These are phyloP conservation scores for Sipha flava DNA, from an alignment of 1,140 invertebrate species.

Conservation along the genomic window DNA sequence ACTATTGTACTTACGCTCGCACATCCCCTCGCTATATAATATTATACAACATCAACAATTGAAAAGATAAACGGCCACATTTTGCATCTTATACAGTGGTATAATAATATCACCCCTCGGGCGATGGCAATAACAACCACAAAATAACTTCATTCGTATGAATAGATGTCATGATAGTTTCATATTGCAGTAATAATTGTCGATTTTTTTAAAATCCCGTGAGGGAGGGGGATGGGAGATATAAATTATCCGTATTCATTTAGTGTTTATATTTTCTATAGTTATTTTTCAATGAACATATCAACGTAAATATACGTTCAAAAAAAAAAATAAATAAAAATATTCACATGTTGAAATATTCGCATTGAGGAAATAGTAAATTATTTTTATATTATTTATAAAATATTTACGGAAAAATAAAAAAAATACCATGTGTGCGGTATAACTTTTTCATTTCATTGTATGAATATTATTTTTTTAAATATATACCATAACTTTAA, in stretches of 20 bases:
- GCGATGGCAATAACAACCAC: background rate
- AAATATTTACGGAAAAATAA: background rate
- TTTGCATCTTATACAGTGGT: background rate
- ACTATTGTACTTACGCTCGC: background rate
- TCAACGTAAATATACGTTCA: no score
- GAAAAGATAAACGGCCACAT: constrained; percentile 18
- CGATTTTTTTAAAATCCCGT: background rate
- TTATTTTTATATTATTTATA: background rate
- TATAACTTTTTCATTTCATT: background rate
- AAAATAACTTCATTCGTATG: background rate
- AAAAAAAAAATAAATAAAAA: no score
- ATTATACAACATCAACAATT: background rate
- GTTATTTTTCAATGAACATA: background rate
- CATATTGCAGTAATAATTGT: background rate
- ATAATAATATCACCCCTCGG: background rate
- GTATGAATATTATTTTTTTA: no score
- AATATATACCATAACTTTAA: no score
- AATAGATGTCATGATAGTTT: background rate
- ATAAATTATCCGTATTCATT: no score
- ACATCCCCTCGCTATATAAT: background rate
- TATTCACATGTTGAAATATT: background rate
- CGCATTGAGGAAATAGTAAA: no score
- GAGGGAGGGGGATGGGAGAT: no score
- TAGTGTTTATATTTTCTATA: no score
- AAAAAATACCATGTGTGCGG: background rate